phyloP scores from a whole-genome alignment of 2,797 vertebrate genomes.

The Amphiprion clarkii region DNA sequence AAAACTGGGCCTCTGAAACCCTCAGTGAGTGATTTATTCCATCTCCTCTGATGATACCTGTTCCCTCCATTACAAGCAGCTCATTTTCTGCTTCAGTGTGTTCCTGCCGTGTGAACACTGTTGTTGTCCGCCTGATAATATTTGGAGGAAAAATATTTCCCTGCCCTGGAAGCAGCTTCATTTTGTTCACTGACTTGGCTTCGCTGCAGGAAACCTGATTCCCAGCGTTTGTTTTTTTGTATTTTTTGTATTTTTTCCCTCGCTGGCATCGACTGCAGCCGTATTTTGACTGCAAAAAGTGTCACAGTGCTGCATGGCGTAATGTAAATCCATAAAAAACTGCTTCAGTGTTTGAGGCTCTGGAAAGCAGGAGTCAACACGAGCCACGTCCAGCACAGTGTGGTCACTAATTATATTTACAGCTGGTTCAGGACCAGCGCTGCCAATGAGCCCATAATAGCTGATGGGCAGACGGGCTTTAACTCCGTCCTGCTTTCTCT shows the following conservation, averaged over 20 bases:
- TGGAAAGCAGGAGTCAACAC: conserved; percentile 66
- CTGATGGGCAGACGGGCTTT: conserved; percentile 43
- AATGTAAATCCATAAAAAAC: conserved; percentile 46
- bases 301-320: conserved; percentile 32
- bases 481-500: not conserved
- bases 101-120: conserved; percentile 15
- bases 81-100: conserved; percentile 19
- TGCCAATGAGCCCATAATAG: conserved; percentile 55
- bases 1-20: conserved; percentile 11
- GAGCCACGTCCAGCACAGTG: conserved; percentile 60
- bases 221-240: conserved; percentile 24
- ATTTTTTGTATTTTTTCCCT: not conserved
- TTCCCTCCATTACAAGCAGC: conserved; percentile 6
- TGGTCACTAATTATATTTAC: conserved; percentile 72
- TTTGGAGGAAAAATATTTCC: conserved; percentile 58
- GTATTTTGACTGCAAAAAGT: conserved; percentile 49
- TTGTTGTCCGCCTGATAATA: conserved; percentile 44
- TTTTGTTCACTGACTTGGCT: conserved; percentile 53
- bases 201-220: conserved; percentile 55
- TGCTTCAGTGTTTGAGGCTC: not conserved
- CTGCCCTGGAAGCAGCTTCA: conserved; percentile 45
- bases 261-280: conserved; percentile 23
- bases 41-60: not conserved
- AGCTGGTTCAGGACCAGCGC: conserved; percentile 66
- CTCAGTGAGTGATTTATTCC: not conserved